Conservation (phyloP, 2,113 vertebrate species). For the Phylloscopus whistleri region DNA sequence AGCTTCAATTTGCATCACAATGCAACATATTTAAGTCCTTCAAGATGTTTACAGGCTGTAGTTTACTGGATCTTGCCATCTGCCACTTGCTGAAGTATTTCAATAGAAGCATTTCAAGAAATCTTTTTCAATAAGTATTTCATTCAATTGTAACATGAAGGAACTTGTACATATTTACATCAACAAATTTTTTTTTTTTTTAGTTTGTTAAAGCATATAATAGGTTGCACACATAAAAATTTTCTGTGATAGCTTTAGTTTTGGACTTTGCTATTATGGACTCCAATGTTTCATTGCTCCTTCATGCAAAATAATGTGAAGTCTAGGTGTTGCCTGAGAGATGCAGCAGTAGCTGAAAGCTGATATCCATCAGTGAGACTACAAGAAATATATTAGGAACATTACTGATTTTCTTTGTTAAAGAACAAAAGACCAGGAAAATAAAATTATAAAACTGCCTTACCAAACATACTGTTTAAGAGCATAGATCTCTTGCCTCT, state of each 20-base stretch:
- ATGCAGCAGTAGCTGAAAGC: neutral
- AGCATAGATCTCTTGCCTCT: neutral
- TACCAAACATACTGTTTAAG: neutral
- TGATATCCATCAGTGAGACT: neutral
- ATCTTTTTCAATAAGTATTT: neutral
- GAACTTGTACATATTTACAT: neutral
- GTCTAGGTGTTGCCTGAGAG: neutral
- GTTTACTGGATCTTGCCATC: neutral
- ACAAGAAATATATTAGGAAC: neutral
- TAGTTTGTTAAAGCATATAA: neutral
- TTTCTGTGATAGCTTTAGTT: neutral
- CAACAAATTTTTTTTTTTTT: neutral
- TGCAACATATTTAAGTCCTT: neutral
- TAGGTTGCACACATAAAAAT: neutral
- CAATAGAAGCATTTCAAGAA: neutral
- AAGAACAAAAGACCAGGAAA: neutral
- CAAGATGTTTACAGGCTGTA: neutral
- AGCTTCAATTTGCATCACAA: conserved; percentile 8
- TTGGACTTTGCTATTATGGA: neutral
- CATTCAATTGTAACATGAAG: neutral
- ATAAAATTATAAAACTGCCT: neutral
- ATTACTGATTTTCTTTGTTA: neutral
- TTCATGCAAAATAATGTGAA: neutral
- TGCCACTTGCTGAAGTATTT: neutral
- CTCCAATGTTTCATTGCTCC: neutral